phyloP scores from a whole-genome alignment of 2,888 invertebrate species.

The Chloroclystis v-ata region DNA sequence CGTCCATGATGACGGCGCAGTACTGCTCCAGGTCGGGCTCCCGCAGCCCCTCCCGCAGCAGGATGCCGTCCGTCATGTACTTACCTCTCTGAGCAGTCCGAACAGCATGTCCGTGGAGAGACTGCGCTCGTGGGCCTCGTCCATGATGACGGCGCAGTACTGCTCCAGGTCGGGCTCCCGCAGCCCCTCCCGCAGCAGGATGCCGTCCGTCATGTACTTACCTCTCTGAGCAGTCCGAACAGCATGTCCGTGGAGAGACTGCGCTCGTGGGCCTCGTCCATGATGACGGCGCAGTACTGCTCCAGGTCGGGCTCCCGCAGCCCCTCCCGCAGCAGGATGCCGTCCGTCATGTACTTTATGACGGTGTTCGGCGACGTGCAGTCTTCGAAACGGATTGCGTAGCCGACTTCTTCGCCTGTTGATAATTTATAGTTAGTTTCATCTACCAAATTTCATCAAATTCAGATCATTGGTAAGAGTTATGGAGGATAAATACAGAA shows the following conservation, averaged over 20 bases:
- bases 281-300: conserved; percentile 97
- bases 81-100: conserved; percentile 93
- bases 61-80: conserved; percentile 29
- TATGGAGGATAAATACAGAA: no score
- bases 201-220: conserved; percentile 48
- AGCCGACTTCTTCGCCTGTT: conserved; percentile 93
- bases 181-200: not conserved
- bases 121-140: conserved; percentile 99
- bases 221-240: conserved; percentile 95
- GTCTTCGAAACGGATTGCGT: conserved; percentile 99
- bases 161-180: conserved; percentile 85
- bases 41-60: no score
- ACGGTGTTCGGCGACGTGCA: conserved; percentile 96
- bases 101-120: conserved; percentile 99
- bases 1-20: no score
- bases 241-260: conserved; percentile 98
- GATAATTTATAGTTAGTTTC: no score
- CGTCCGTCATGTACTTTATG: conserved; percentile 99
- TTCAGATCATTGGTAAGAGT: no score
- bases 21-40: no score
- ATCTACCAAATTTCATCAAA: no score
- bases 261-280: conserved; percentile 99
- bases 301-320: conserved; percentile 97
- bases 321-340: conserved; percentile 97
- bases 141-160: conserved; percentile 99